Evolutionary conservation across 2,113 vertebrate species (phyloP).

Genomic region (Psophia crepitans): DNA sequence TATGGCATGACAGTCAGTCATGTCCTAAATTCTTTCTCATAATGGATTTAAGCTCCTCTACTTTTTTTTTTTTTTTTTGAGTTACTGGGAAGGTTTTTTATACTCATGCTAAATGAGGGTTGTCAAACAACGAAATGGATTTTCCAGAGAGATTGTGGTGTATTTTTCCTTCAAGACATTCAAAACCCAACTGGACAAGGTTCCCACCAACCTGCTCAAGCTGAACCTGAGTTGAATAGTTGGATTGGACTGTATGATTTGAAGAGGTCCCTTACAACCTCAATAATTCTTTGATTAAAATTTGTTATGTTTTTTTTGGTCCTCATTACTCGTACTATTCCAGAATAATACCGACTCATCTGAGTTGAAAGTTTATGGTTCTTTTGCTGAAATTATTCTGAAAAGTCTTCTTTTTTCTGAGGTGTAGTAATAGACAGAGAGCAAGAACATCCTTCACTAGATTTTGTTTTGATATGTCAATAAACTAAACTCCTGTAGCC

Average conservation of each 20-base stretch:
- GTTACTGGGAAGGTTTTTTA: neutral
- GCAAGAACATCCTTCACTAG: neutral
- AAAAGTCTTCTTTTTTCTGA: neutral
- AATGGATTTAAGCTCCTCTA: neutral
- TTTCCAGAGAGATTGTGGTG: neutral
- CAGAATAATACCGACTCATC: neutral
- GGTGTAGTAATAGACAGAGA: neutral
- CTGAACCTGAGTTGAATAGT: neutral
- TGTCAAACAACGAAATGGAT: neutral
- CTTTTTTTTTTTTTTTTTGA: neutral
- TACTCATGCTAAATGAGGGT: neutral
- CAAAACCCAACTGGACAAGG: neutral
- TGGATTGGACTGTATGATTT: neutral
- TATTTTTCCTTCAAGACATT: neutral
- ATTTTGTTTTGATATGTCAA: neutral
- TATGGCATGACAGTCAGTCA: neutral
- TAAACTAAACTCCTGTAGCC: neutral
- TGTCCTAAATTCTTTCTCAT: neutral
- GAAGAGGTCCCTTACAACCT: neutral
- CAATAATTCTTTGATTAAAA: neutral
- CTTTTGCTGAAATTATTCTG: neutral
- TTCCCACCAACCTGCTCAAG: neutral
- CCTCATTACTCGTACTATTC: neutral
- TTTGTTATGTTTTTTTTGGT: neutral
- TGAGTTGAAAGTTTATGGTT: neutral